Percentiles rank a stretch among this genome's conserved stretches.
These are phyloP conservation scores for Drosophila busckii DNA, from an alignment of 1,140 invertebrate species.

Conservation along the genomic window DNA sequence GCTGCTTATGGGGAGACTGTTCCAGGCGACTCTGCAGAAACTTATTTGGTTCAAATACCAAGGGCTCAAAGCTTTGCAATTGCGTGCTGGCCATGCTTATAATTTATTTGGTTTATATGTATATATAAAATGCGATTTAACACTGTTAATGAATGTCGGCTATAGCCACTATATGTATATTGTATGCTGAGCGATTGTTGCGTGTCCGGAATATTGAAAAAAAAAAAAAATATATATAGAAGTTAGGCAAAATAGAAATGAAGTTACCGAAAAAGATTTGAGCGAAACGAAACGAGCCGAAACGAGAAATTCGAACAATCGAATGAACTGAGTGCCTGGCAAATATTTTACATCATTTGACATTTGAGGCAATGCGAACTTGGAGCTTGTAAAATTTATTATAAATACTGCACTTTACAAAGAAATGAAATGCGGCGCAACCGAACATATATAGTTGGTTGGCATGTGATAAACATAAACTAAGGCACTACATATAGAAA, in stretches of 20 bases:
- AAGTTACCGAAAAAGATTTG: conserved; percentile 47
- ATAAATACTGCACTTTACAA: conserved; percentile 61
- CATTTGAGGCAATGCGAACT: conserved; percentile 1
- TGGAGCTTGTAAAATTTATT: conserved; percentile 10
- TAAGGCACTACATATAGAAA: conserved; percentile 85
- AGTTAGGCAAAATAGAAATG: no score
- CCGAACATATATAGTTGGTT: conserved; percentile 4
- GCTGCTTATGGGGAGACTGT: conserved; percentile 4
- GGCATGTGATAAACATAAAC: conserved; percentile 13
- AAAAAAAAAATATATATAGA: no score
- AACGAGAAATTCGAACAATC: conserved; percentile 33
- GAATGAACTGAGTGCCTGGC: conserved; percentile 2
- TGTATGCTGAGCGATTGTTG: conserved; percentile 18
- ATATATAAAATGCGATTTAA: neutral
- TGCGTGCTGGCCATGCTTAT: conserved; percentile 36
- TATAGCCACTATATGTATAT: conserved; percentile 4
- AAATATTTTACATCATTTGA: conserved; percentile 8
- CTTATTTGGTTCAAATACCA: conserved; percentile 23
- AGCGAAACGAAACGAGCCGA: conserved; percentile 40
- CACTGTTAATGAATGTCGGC: conserved; percentile 7
- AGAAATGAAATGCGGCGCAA: conserved; percentile 55
- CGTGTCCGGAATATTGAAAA: conserved; percentile 20
- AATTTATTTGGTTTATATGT: conserved; percentile 1
- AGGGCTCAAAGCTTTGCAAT: conserved; percentile 19
- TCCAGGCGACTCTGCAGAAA: conserved; percentile 17